A percentile compares a stretch with the other conserved stretches of the same genome.
Evolutionary conservation across 2,797 vertebrate genomes (phyloP).

Genomic region (Nyctalus aviator): DNA sequence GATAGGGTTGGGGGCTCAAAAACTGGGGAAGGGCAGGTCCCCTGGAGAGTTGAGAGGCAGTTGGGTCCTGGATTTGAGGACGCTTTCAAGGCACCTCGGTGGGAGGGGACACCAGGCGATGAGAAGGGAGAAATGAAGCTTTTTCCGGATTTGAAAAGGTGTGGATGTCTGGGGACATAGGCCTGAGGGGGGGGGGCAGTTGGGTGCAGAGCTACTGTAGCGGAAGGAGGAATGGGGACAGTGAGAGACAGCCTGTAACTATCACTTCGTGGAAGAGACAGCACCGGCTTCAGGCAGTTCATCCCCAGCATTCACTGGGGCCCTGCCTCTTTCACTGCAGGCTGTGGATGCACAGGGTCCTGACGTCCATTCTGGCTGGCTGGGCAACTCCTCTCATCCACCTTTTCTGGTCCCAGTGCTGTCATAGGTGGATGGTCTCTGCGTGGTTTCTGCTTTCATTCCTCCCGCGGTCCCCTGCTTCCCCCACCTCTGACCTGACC

Average conservation of each 20-base stretch:
- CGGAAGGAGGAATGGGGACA: background rate
- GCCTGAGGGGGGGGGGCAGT: background rate
- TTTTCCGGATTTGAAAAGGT: background rate
- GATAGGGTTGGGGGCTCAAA: background rate
- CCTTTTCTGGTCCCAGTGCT: background rate
- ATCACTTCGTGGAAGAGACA: background rate
- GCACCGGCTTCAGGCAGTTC: background rate
- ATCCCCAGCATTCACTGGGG: background rate
- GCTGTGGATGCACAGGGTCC: background rate
- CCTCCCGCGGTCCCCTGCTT: background rate
- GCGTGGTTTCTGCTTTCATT: background rate
- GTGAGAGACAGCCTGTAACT: background rate
- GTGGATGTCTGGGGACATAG: background rate
- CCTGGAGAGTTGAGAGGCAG: background rate
- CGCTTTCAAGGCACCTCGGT: background rate
- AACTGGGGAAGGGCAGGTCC: background rate
- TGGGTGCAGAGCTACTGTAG: background rate
- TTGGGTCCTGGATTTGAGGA: background rate
- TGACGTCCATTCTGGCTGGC: background rate
- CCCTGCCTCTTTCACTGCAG: background rate
- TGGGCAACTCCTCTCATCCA: background rate
- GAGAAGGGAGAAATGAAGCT: background rate
- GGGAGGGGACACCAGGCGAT: background rate
- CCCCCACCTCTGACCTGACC: background rate
- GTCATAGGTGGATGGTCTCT: background rate